A percentile compares a stretch with the other conserved stretches of the same genome.
Evolutionary conservation across 2,888 invertebrate species (phyloP).

Genomic region (Cephonodes hylas): DNA sequence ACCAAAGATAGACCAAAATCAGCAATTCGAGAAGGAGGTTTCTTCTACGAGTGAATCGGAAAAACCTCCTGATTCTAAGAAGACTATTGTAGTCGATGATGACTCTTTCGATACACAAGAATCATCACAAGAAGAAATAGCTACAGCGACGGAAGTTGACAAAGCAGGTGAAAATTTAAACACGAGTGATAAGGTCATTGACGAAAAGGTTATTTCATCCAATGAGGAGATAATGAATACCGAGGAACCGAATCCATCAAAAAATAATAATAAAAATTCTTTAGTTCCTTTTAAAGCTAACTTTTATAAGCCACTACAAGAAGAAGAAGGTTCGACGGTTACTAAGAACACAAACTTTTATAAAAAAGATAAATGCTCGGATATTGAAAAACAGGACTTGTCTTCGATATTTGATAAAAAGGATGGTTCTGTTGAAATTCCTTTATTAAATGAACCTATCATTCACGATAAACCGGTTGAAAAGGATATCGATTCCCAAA

Average conservation of each 20-base stretch:
- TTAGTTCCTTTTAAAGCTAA: slow-evolving; percentile 43
- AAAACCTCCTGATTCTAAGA: neutral
- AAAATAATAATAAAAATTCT: neutral
- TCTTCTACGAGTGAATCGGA: neutral
- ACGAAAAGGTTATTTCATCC: neutral
- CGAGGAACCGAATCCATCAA: neutral
- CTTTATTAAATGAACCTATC: slow-evolving; percentile 53
- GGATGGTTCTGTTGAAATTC: slow-evolving; percentile 47
- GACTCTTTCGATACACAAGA: neutral
- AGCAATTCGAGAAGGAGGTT: neutral
- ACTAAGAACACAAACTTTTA: neutral
- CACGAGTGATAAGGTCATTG: neutral
- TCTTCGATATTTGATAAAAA: neutral
- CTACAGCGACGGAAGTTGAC: neutral
- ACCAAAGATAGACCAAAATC: neutral
- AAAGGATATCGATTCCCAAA: slow-evolving; percentile 59
- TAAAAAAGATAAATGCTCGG: neutral
- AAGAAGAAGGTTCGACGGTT: slow-evolving; percentile 19
- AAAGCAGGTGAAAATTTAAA: neutral
- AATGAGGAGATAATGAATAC: neutral
- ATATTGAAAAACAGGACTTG: neutral
- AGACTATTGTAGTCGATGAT: neutral
- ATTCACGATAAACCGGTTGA: slow-evolving; percentile 37
- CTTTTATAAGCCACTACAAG: slow-evolving; percentile 53
- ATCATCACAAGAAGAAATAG: neutral